Evolutionary conservation across 1,140 invertebrate genomes (phyloP).

Genomic region (Nebria ingens): DNA sequence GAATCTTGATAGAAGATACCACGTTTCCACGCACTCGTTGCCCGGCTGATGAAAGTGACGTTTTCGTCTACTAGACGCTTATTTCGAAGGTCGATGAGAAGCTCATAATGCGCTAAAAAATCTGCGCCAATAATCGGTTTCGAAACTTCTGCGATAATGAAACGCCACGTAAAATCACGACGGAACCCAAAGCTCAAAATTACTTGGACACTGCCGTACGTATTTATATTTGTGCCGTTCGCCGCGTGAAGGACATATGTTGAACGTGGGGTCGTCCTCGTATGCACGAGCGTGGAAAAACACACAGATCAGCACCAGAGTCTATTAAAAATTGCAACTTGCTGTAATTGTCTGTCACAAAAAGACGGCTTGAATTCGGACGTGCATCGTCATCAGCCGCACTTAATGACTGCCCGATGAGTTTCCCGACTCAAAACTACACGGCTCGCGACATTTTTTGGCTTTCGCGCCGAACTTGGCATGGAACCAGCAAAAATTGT

Average conservation of each 20-base stretch:
- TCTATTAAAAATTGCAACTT: too few relatives aligned
- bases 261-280: neutral
- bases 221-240: too few relatives aligned
- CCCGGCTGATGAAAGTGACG: slow-evolving; percentile 16
- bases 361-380: too few relatives aligned
- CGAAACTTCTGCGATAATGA: slow-evolving; percentile 33
- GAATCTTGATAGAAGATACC: neutral
- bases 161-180: slow-evolving; percentile 30
- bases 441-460: neutral
- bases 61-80: slow-evolving; percentile 20
- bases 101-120: slow-evolving; percentile 26
- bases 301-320: neutral
- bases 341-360: too few relatives aligned
- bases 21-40: neutral
- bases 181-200: slow-evolving; percentile 28
- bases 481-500: neutral
- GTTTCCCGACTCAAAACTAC: neutral
- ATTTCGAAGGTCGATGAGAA: slow-evolving; percentile 26
- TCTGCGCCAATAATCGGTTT: slow-evolving; percentile 34
- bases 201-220: slow-evolving; percentile 12
- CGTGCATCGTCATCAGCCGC: too few relatives aligned
- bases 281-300: neutral
- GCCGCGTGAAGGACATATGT: neutral
- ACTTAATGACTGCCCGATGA: too few relatives aligned
- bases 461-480: neutral